A percentile compares a stretch with the other conserved stretches of the same genome.
Conservation (phyloP, 2,113 vertebrate genomes). For the Cichladusa arquata region DNA sequence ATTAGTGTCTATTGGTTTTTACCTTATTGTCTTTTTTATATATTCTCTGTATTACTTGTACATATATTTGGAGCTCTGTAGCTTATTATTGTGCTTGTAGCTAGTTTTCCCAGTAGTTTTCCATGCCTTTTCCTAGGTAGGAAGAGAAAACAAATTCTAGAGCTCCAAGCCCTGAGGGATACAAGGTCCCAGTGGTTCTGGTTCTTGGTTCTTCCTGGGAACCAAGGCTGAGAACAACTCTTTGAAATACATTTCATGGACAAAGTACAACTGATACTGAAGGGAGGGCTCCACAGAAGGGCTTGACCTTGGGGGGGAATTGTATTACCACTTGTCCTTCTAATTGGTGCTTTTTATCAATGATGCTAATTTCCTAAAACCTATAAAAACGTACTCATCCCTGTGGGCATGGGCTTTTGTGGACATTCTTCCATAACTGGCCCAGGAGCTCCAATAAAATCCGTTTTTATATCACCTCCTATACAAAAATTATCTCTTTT, state of each 20-base stretch:
- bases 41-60: not conserved
- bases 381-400: not conserved
- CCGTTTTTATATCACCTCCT: not conserved
- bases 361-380: not conserved
- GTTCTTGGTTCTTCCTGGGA: not conserved
- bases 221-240: not conserved
- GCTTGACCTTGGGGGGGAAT: too few relatives aligned
- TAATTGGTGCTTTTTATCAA: not conserved
- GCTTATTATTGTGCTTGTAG: not conserved
- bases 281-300: not conserved
- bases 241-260: not conserved
- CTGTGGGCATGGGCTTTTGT: not conserved
- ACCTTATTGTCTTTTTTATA: not conserved
- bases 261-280: too few relatives aligned
- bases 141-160: not conserved
- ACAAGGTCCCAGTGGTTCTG: too few relatives aligned
- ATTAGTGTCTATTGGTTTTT: not conserved
- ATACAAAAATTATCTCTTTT: not conserved
- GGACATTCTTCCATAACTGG: not conserved
- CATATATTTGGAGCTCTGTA: not conserved
- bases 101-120: not conserved
- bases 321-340: not conserved
- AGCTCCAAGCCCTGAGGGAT: not conserved
- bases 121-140: not conserved
- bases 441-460: not conserved